Evolutionary conservation across 2,797 vertebrate genomes (phyloP), one percentile per base, ranked within the genome.

Genomic region (Adelosebastes latens): DNA sequence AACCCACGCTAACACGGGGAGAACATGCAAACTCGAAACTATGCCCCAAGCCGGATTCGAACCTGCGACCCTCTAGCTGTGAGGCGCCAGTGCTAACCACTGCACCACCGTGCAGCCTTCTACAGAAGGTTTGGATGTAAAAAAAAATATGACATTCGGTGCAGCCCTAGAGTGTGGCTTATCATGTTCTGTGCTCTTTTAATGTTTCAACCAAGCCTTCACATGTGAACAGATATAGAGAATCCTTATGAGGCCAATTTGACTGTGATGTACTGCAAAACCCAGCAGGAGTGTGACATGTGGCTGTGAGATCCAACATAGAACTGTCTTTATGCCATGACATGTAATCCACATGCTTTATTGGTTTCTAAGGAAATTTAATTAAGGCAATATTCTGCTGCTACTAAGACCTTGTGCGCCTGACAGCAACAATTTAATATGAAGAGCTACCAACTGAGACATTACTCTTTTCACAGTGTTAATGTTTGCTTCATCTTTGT

Each of bases 291-390:
- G 25, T 67, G 39, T 22, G 10, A 46, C 39, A 25, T 16, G 4
- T 56, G 63, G 31, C 71, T 31, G 42, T 42, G 31, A 67, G 25
- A 64, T 68, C 20, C 18, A 63, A 31, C 61, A 64, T 4, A 49
- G 52, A 72, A 29, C 20, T 32, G 49, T 60, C 24, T 2, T 46
- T 58, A 24, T 32, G 34, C 22, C 9, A 65, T 31, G 70, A 53
- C 46, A 79, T 34, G 56, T 52, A 55, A 67, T 55, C 39, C 42
- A 58, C 59, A 52, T 14, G 67, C 46, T 64, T 70, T 56, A 66
- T 71, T 79, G 65, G 31, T 70, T 72, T 80, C 46, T 58, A 72
- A 74, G 52, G 63, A 34, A 73, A 75, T 59, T 29, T 27, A 58
- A 78, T 84, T 63, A 49, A 77, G 20, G n/a, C 71, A 75, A 31